Evolutionary conservation across 2,797 vertebrate genomes (phyloP).

Genomic region (Onychomys arenicola): DNA sequence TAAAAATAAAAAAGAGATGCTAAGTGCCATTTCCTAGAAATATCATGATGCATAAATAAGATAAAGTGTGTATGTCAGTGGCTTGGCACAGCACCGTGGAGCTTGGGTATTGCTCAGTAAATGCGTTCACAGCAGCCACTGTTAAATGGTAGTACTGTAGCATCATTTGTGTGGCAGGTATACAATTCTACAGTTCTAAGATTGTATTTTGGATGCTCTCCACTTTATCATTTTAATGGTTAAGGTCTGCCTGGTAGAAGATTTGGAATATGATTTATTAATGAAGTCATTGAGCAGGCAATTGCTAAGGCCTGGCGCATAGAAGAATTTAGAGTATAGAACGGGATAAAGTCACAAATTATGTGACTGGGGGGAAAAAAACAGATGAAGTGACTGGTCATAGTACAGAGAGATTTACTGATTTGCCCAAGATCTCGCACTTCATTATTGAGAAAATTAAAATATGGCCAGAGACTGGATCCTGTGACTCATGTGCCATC

Average conservation of each 20-base stretch:
- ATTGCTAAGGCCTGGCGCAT: not conserved
- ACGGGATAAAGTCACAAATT: not conserved
- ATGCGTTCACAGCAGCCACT: not conserved
- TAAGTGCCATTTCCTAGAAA: not conserved
- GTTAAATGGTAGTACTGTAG: not conserved
- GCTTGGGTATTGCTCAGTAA: not conserved
- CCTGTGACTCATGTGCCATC: not conserved
- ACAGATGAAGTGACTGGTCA: not conserved
- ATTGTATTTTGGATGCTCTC: not conserved
- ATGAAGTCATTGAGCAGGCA: not conserved
- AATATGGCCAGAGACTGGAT: not conserved
- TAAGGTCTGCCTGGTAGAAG: not conserved
- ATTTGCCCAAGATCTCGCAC: not conserved
- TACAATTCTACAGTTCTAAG: not conserved
- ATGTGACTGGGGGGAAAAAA: not conserved
- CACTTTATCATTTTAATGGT: not conserved
- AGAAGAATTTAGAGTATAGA: not conserved
- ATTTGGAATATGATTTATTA: not conserved
- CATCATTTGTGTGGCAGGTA: not conserved
- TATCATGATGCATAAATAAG: not conserved
- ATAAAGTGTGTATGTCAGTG: not conserved
- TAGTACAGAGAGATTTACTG: not conserved
- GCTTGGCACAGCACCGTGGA: not conserved
- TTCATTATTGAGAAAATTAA: constrained; percentile 50
- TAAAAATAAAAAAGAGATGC: not conserved